phyloP scores from a whole-genome alignment of 2,113 vertebrate genomes.

The Aspidoscelis tigris region DNA sequence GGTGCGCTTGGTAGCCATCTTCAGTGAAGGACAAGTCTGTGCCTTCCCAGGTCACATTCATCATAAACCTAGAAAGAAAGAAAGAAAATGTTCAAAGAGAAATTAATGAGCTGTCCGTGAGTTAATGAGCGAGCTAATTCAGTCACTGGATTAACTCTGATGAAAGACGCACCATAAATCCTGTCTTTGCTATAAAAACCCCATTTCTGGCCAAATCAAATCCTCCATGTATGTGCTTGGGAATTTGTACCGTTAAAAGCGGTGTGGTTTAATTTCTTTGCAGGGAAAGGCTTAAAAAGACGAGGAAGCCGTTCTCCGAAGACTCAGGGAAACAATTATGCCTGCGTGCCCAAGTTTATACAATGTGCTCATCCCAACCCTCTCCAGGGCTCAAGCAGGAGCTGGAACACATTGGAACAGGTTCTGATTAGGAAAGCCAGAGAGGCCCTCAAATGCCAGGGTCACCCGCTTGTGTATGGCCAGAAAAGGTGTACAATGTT shows the following conservation, averaged over 20 bases:
- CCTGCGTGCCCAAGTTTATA: background rate
- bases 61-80: conserved; percentile 90
- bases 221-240: background rate
- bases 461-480: too few relatives aligned
- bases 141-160: conserved; percentile 15
- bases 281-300: rapidly evolving
- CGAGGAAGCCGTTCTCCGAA: background rate
- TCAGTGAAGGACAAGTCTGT: conserved; percentile 97
- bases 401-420: too few relatives aligned
- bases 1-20: conserved; percentile 94
- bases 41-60: conserved; percentile 97
- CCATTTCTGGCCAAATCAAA: background rate
- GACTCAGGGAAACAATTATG: conserved; percentile 9
- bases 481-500: too few relatives aligned
- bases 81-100: conserved; percentile 60
- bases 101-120: conserved; percentile 65
- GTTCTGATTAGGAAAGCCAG: too few relatives aligned
- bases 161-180: conserved; percentile 20
- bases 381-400: too few relatives aligned
- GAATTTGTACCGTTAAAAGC: background rate
- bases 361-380: background rate
- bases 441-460: too few relatives aligned
- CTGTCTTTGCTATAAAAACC: background rate
- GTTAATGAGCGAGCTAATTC: conserved; percentile 51
- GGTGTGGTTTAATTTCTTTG: background rate